A percentile compares a stretch with the other conserved stretches of the same genome.
phyloP scores from a whole-genome alignment of 2,888 invertebrate genomes.

The Chironomus riparius region DNA sequence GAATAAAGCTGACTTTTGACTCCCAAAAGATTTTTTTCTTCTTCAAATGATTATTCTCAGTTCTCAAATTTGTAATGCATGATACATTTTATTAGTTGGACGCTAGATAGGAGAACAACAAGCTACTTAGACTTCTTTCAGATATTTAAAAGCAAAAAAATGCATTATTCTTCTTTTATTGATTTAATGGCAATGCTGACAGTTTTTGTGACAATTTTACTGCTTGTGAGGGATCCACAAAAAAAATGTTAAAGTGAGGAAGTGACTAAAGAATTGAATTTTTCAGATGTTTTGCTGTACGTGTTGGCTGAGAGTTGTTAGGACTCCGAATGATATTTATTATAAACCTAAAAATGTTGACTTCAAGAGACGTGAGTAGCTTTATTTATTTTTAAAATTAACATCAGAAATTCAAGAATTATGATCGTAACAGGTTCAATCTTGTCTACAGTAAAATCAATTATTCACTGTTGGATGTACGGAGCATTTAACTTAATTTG shows the following conservation, averaged over 20 bases:
- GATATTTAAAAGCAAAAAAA: background rate
- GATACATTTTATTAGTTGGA: too few relatives aligned
- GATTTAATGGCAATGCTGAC: background rate
- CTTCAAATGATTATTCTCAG: background rate
- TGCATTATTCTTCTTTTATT: background rate
- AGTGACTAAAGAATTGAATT: background rate
- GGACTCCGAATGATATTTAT: background rate
- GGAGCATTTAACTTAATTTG: too few relatives aligned
- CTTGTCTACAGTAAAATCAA: too few relatives aligned
- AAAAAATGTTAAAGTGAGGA: background rate
- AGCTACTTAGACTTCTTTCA: too few relatives aligned
- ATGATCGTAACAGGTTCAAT: background rate
- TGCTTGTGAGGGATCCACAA: background rate
- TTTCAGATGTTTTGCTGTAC: conserved; percentile 14
- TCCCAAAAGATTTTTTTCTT: too few relatives aligned
- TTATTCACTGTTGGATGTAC: too few relatives aligned
- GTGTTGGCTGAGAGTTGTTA: background rate
- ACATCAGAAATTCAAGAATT: background rate
- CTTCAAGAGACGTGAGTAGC: background rate
- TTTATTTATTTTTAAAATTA: background rate
- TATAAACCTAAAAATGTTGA: background rate
- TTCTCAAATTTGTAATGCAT: background rate
- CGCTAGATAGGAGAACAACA: too few relatives aligned
- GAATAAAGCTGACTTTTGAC: too few relatives aligned
- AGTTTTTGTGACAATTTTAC: background rate